Base-by-base conservation (phyloP, 1,140 invertebrate genomes). In the Chironomus striatipennis region DNA sequence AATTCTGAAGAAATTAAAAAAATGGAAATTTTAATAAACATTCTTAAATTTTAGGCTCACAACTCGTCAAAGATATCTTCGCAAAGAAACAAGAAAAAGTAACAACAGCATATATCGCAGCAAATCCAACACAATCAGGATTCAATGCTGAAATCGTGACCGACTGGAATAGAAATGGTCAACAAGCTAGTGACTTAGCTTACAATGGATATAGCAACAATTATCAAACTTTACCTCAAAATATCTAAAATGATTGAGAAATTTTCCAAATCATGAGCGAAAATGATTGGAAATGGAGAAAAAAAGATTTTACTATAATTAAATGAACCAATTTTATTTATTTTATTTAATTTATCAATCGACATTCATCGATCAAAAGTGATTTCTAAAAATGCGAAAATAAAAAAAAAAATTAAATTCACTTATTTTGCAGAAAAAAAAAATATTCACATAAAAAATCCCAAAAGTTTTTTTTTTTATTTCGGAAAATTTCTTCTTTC, bases 61-160 rank as follows among this genome's bases (percentile, higher is more conserved):
- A 80, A 75, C 80, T 82, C 78, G 81, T 82, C 77, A 81, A 82
- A 79, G 81, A 82, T 76, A 76, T 82, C 76, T 77, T 82, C 76
- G 79, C 79, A 77, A 82, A 82, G 77, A 82, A 82, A 78, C 81
- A 81, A 79, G 81, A 82, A 76, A 81, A 82, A 76, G 81, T 82
- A 76, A 82, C 81, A 77, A 82, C 81, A 73, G 81, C 81, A 76
- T 82, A 82, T 78, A 82, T 82, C 74, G 81, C 81, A 76, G 81
- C 80, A 74, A 81, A 81, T 73, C 65, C 65, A 18, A 21, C 17
- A 20, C 9, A 18, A 18, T 17, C 65, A 20, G 65, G 65, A 10
- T 77, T 81, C 77, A 82, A 82, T 77, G 81, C 81, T 75, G 81
- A 82, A 74, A 82, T 82, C 75, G 81, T 82, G 65, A 80, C 80